Evolutionary conservation across 2,797 vertebrate genomes (phyloP).

Genomic region (Macropodus opercularis): DNA sequence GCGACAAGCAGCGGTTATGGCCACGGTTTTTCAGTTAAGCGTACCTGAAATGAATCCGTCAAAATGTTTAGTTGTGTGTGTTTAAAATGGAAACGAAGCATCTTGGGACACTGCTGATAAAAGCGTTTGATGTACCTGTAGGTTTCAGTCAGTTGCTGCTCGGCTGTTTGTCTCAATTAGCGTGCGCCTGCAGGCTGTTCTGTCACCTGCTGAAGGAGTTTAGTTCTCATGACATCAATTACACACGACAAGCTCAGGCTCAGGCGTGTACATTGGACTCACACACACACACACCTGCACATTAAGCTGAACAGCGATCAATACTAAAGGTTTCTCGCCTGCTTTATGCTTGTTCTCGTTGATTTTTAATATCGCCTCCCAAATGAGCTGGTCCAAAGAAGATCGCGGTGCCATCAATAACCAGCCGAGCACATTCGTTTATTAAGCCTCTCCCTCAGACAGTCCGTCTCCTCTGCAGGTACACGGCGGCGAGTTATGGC

Average conservation of each 20-base stretch:
- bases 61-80: slow-evolving; percentile 52
- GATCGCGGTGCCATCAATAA: slow-evolving; percentile 2
- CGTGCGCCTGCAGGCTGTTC: slow-evolving; percentile 37
- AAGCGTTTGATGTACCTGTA: slow-evolving; percentile 28
- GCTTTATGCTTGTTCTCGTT: not conserved
- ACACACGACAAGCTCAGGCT: slow-evolving; percentile 39
- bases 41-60: slow-evolving; percentile 56
- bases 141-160: slow-evolving; percentile 16
- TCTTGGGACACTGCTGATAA: slow-evolving; percentile 11
- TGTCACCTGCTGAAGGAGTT: slow-evolving; percentile 56
- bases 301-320: not conserved
- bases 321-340: not conserved
- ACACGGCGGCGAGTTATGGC: slow-evolving; percentile 53
- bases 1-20: slow-evolving; percentile 49
- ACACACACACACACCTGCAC: slow-evolving; percentile 14
- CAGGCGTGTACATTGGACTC: not conserved
- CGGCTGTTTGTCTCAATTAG: slow-evolving; percentile 32
- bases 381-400: not conserved
- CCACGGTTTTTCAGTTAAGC: slow-evolving; percentile 42
- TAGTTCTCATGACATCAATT: slow-evolving; percentile 45
- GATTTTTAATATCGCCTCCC: slow-evolving; percentile 2
- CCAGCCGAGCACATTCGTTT: slow-evolving; percentile 23
- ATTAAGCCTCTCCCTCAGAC: slow-evolving; percentile 9
- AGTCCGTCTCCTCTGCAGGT: slow-evolving; percentile 8
- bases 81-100: slow-evolving; percentile 2